A percentile compares a stretch with the other conserved stretches of the same genome.
phyloP scores from a whole-genome alignment of 2,888 invertebrate species.

The Xylocampa areola region DNA sequence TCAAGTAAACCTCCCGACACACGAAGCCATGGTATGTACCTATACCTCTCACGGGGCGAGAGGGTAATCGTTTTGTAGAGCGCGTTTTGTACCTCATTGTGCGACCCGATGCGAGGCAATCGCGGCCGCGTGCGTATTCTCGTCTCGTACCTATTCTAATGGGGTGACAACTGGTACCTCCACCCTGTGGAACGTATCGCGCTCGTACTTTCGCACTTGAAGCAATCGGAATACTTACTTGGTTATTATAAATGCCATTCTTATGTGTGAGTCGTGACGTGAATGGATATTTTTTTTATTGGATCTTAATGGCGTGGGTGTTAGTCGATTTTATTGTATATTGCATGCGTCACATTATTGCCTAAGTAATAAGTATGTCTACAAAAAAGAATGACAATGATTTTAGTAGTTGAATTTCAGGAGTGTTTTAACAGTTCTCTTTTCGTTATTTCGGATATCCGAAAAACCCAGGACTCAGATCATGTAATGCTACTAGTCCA shows the following conservation, averaged over 20 bases:
- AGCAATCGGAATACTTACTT: conserved; percentile 71
- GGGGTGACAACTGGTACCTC: conserved; percentile 74
- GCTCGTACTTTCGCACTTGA: conserved; percentile 69
- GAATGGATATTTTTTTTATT: conserved; percentile 61
- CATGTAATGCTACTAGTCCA: too few species aligned
- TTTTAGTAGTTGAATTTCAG: too few species aligned
- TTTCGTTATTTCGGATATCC: neutral
- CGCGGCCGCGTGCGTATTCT: conserved; percentile 75
- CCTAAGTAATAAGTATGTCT: conserved; percentile 2
- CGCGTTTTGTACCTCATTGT: conserved; percentile 82
- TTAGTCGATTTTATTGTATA: conserved; percentile 19
- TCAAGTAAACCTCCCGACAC: conserved; percentile 60
- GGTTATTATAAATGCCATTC: conserved; percentile 77
- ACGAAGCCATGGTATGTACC: conserved; percentile 67
- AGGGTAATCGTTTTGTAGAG: conserved; percentile 87
- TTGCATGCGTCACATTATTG: neutral
- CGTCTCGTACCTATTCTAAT: conserved; percentile 83
- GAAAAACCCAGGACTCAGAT: too few species aligned
- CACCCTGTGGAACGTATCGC: conserved; percentile 65
- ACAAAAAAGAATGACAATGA: neutral
- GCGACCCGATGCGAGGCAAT: conserved; percentile 74
- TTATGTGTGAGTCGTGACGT: conserved; percentile 67
- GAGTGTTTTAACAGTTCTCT: too few species aligned
- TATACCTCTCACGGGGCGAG: conserved; percentile 73
- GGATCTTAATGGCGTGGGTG: conserved; percentile 33